Percentiles rank a stretch among this genome's conserved stretches.
phyloP scores from a whole-genome alignment of 2,113 vertebrate species.

The Lichenostomus cassidix region DNA sequence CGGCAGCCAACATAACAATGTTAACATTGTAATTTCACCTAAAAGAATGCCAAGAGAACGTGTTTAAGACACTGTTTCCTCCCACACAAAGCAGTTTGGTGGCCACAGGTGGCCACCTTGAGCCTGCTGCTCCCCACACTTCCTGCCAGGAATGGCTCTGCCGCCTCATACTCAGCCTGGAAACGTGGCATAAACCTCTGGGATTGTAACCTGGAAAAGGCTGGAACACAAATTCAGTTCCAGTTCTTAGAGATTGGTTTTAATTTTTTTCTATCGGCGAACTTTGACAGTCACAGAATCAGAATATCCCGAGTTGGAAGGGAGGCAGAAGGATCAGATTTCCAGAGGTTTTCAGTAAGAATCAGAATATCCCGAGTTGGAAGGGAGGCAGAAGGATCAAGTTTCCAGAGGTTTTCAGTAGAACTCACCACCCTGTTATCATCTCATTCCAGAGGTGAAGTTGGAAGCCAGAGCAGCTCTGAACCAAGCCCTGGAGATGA shows the following conservation, averaged over 20 bases:
- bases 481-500: constrained; percentile 95
- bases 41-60: accelerated
- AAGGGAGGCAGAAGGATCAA: not conserved
- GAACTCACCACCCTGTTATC: accelerated
- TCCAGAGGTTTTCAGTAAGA: not conserved
- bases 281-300: accelerated
- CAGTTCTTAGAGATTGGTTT: not conserved
- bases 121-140: not conserved
- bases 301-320: not conserved
- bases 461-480: constrained; percentile 89
- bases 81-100: not conserved
- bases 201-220: not conserved
- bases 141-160: not conserved
- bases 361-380: not conserved
- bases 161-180: accelerated
- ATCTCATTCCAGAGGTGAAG: constrained; percentile 77
- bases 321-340: not conserved
- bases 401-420: not conserved
- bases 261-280: accelerated
- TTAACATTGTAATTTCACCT: not conserved
- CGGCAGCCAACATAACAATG: not conserved
- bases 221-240: not conserved
- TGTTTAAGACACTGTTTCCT: not conserved
- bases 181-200: not conserved
- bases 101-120: not conserved